phyloP scores from a whole-genome alignment of 2,797 vertebrate species.

The Acanthurus leucopareius region DNA sequence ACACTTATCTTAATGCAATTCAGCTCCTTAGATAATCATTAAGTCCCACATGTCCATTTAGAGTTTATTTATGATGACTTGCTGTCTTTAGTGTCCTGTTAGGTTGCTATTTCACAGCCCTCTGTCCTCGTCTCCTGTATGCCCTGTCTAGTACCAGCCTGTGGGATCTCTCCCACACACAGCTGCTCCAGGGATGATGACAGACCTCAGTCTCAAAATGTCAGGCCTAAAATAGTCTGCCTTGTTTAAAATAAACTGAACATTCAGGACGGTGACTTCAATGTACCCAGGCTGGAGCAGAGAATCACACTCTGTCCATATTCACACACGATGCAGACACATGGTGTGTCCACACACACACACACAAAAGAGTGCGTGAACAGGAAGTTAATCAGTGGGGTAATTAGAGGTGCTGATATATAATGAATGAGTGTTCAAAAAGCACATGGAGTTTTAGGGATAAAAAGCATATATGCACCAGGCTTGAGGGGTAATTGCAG shows the following conservation, averaged over 20 bases:
- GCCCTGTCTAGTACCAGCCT: constrained; percentile 18
- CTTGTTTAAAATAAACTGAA: constrained; percentile 68
- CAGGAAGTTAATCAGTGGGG: constrained; percentile 11
- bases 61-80: constrained; percentile 6
- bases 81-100: constrained; percentile 7
- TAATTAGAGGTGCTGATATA: constrained; percentile 42
- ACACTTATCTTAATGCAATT: not conserved
- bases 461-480: constrained; percentile 3
- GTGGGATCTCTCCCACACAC: constrained; percentile 61
- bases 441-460: constrained; percentile 21
- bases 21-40: not conserved
- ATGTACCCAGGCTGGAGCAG: not conserved
- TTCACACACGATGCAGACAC: not conserved
- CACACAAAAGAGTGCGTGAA: not conserved
- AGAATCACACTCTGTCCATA: constrained; percentile 3
- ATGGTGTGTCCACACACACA: not conserved
- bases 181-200: constrained; percentile 71
- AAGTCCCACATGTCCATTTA: not conserved
- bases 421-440: constrained; percentile 43
- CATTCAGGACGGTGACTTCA: constrained; percentile 21
- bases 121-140: constrained; percentile 4
- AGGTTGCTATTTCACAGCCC: constrained; percentile 17
- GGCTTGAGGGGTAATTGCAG: constrained; percentile 65
- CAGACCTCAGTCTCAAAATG: constrained; percentile 60
- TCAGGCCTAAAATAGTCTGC: constrained; percentile 76